Evolutionary conservation across 2,113 vertebrate genomes (phyloP), one percentile per base, ranked within the genome.

Genomic region (Galeopterus variegatus): DNA sequence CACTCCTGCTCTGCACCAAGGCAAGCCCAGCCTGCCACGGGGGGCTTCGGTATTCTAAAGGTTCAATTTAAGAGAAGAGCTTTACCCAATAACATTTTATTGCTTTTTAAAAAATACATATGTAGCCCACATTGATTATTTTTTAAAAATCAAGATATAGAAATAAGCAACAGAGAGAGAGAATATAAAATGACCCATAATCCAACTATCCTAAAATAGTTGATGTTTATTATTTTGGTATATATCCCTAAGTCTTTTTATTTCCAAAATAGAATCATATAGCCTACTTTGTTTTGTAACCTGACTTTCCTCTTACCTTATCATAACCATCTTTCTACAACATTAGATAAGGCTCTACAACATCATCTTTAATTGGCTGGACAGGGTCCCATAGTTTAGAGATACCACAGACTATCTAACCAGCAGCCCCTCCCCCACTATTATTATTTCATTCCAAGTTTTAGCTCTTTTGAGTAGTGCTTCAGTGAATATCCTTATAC

Each of bases 141-240:
- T 91, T 52, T 52, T 9, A 48, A 73, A 60, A 45, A 81, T 77
- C 8, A 81, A 2, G 79, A 54, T 83, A 58, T 8, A 93, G 92
- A 45, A 95, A 83, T 33, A 86, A 89, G 9, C 48, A 85, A 84
- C 84, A 81, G 60, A 83, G 21, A 90, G 4, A 52, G 33, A 67
- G 15, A 58, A 62, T 54, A 80, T 67, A 81, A 94, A 93, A 90
- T 82, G 84, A 89, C 12, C 15, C 23, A 28, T 28, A 48, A 95
- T n/a, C 26, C 0, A 5, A 31, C 23, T 81, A 15, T 50, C 4
- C 69, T 93, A n/a, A 92, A 80, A 90, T 41, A 93, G 65, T 54
- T 54, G 8, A n/a, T 31, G 5, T 69, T 84, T 84, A 69, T 70
- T 60, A 82, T 41, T n/a, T 82, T 41, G 24, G 19, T 31, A 72